phyloP scores from a whole-genome alignment of 1,140 invertebrate species.

The Andrena cerasifolii region DNA sequence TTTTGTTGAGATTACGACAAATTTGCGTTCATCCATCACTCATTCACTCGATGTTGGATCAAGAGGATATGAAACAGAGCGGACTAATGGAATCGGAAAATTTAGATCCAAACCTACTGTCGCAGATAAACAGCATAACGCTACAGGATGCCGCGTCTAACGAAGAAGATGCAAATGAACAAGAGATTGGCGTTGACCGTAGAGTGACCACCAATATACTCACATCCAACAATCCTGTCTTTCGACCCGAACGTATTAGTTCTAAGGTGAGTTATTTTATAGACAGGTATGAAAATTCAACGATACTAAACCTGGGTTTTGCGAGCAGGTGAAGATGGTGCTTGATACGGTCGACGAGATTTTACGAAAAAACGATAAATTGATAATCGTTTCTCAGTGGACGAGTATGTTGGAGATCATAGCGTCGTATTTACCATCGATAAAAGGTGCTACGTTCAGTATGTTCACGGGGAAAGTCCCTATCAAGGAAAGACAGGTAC shows the following conservation, averaged over 20 bases:
- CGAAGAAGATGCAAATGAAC: slow-evolving; percentile 73
- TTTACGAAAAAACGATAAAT: slow-evolving; percentile 85
- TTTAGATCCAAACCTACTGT: slow-evolving; percentile 84
- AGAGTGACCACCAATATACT: slow-evolving; percentile 80
- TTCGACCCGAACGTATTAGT: slow-evolving; percentile 83
- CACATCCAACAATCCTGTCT: slow-evolving; percentile 87
- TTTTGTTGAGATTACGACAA: slow-evolving; percentile 92
- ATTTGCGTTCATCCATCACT: slow-evolving; percentile 94
- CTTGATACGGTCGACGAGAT: slow-evolving; percentile 84
- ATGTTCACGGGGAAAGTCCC: slow-evolving; percentile 88
- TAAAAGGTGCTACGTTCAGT: slow-evolving; percentile 81
- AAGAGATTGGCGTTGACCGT: slow-evolving; percentile 70
- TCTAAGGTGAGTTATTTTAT: slow-evolving; percentile 82
- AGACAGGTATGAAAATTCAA: not conserved
- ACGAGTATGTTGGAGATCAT: slow-evolving; percentile 89
- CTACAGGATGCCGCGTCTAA: slow-evolving; percentile 73
- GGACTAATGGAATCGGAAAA: slow-evolving; percentile 70
- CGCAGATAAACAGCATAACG: slow-evolving; percentile 81
- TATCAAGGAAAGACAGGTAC: slow-evolving; percentile 82
- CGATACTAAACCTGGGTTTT: not conserved
- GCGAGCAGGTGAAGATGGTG: slow-evolving; percentile 83
- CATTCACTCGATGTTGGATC: slow-evolving; percentile 87
- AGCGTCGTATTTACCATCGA: slow-evolving; percentile 82
- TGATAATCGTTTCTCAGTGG: slow-evolving; percentile 95
- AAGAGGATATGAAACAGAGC: slow-evolving; percentile 66